These are phyloP conservation scores for Australoheros scitulus DNA, from an alignment of 2,113 vertebrate genomes.

Conservation along the genomic window DNA sequence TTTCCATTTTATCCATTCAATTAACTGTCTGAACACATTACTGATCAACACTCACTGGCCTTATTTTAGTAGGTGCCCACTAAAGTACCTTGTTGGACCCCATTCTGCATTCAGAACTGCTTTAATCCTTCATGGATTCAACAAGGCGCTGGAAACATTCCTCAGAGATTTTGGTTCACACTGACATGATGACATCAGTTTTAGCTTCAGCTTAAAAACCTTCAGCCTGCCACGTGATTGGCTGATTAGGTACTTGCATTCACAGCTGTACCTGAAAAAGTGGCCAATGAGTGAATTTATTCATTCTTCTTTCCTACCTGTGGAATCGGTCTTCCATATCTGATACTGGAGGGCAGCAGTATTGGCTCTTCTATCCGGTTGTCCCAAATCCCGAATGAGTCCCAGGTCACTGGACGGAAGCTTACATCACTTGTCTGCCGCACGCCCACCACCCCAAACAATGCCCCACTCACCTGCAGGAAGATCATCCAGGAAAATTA, in stretches of 20 bases:
- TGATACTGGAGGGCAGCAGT: slow-evolving; percentile 88
- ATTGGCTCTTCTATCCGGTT: slow-evolving; percentile 90
- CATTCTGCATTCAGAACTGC: fast-evolving
- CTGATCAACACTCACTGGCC: too few species aligned
- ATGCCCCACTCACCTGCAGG: slow-evolving; percentile 13
- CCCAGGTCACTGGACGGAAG: slow-evolving; percentile 84
- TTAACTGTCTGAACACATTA: too few species aligned
- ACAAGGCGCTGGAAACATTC: too few species aligned
- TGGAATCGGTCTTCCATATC: slow-evolving; percentile 87
- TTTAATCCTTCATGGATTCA: not conserved
- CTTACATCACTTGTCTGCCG: slow-evolving; percentile 67
- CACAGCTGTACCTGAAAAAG: not conserved
- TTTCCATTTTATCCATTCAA: too few species aligned
- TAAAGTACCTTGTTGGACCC: not conserved
- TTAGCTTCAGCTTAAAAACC: not conserved
- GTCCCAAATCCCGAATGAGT: slow-evolving; percentile 93
- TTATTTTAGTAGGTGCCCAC: not conserved
- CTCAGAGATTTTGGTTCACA: too few species aligned
- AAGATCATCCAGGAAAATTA: not conserved
- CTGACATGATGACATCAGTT: not conserved
- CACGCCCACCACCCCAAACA: not conserved
- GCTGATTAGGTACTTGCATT: not conserved
- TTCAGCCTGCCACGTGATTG: not conserved
- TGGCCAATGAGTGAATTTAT: not conserved
- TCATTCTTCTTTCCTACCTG: slow-evolving; percentile 43